A percentile compares a stretch with the other conserved stretches of the same genome.
These are phyloP conservation scores for Takifugu flavidus DNA, from an alignment of 2,113 vertebrate species.

Conservation along the genomic window DNA sequence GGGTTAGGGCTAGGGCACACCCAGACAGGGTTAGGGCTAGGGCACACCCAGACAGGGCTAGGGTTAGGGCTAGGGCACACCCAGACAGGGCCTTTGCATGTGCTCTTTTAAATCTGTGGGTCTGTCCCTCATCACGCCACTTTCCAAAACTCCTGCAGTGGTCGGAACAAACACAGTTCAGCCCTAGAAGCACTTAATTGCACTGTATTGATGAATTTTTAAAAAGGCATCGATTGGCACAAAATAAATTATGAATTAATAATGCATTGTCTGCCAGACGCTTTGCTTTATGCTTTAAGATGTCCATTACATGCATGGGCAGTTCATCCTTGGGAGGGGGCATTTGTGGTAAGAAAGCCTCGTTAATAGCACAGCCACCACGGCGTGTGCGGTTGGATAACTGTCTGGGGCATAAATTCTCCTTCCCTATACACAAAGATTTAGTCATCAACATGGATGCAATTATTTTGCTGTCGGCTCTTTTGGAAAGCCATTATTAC, in stretches of 20 bases:
- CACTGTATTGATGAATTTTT: conserved; percentile 16
- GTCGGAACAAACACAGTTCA: conserved; percentile 3
- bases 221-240: conserved; percentile 16
- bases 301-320: conserved; percentile 4
- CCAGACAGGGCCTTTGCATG: background rate
- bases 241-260: conserved; percentile 37
- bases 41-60: too few species aligned
- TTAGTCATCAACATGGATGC: conserved; percentile 32
- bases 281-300: conserved; percentile 8
- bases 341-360: too few species aligned
- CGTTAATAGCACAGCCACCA: background rate
- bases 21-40: too few species aligned
- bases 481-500: conserved; percentile 28
- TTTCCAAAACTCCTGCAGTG: conserved; percentile 33
- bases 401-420: conserved; percentile 26
- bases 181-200: conserved; percentile 15
- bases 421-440: conserved; percentile 14
- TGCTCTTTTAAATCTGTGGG: conserved; percentile 39
- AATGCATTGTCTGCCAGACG: conserved; percentile 34
- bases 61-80: too few species aligned
- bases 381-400: background rate
- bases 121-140: too few species aligned
- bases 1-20: too few species aligned
- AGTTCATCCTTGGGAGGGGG: too few species aligned
- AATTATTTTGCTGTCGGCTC: conserved; percentile 40